Percentiles rank a stretch among this genome's conserved stretches.
phyloP scores from a whole-genome alignment of 2,797 vertebrate genomes.

The Sebastes variabilis region DNA sequence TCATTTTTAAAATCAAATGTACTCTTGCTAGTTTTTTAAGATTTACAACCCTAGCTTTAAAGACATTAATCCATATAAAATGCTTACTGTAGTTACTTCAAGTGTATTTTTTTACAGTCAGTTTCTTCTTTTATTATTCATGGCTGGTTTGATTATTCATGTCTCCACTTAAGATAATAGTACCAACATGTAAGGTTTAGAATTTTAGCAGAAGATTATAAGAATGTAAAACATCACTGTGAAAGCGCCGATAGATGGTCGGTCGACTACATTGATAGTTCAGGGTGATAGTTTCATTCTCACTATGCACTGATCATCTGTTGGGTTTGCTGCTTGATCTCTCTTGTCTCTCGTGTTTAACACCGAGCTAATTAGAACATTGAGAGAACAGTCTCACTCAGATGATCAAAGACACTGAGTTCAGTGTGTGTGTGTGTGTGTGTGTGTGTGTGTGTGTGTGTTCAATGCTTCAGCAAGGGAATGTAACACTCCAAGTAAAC shows the following conservation, averaged over 20 bases:
- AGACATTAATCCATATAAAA: neutral
- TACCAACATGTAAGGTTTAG: neutral
- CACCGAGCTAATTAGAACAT: slow-evolving; percentile 70
- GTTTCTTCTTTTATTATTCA: neutral
- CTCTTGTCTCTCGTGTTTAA: slow-evolving; percentile 56
- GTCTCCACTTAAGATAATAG: neutral
- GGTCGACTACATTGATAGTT: slow-evolving; percentile 18
- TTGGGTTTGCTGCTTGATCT: slow-evolving; percentile 57
- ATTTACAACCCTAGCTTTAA: neutral
- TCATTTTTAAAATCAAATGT: neutral
- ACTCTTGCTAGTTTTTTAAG: neutral
- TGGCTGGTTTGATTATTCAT: slow-evolving; percentile 5
- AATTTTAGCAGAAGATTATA: neutral
- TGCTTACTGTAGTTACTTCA: neutral
- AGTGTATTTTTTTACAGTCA: neutral
- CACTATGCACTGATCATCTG: slow-evolving; percentile 35
- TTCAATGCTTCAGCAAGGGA: slow-evolving; percentile 24
- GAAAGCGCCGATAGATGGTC: neutral
- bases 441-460: neutral
- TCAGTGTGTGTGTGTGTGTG: slow-evolving; percentile 23
- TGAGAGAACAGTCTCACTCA: slow-evolving; percentile 60
- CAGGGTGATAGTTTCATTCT: slow-evolving; percentile 30
- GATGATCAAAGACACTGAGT: slow-evolving; percentile 66
- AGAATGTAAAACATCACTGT: slow-evolving; percentile 5
- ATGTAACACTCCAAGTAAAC: slow-evolving; percentile 42